A percentile compares a stretch with the other conserved stretches of the same genome.
Evolutionary conservation across 2,888 invertebrate genomes (phyloP).

Genomic region (Germaria angustata): DNA sequence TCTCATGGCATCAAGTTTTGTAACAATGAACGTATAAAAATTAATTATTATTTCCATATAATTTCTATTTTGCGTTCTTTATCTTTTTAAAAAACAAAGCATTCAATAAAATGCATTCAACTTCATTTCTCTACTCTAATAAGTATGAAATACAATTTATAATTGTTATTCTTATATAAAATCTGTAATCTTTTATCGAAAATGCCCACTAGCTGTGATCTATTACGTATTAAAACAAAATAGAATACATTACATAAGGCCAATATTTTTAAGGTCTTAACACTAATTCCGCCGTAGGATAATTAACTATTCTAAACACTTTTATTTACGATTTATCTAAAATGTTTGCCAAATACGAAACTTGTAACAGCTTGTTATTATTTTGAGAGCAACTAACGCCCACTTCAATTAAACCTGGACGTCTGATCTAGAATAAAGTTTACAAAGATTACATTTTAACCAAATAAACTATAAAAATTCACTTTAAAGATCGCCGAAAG

Average conservation of each 20-base stretch:
- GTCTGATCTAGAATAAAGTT: constrained; percentile 25
- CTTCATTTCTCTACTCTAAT: no score
- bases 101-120: no score
- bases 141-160: neutral
- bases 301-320: constrained; percentile 34
- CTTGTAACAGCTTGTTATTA: constrained; percentile 6
- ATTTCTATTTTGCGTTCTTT: no score
- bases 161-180: neutral
- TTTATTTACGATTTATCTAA: constrained; percentile 1
- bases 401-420: constrained; percentile 23
- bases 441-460: neutral
- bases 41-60: no score
- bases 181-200: neutral
- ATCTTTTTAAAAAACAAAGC: no score
- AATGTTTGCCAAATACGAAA: neutral
- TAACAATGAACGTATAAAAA: no score
- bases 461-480: constrained; percentile 14
- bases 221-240: neutral
- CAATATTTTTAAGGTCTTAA: neutral
- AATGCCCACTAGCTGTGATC: neutral
- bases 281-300: neutral
- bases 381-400: constrained; percentile 19
- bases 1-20: no score
- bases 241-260: neutral
- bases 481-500: constrained; percentile 56